phyloP scores from a whole-genome alignment of 1,140 invertebrate genomes.

The Batillaria attramentaria region DNA sequence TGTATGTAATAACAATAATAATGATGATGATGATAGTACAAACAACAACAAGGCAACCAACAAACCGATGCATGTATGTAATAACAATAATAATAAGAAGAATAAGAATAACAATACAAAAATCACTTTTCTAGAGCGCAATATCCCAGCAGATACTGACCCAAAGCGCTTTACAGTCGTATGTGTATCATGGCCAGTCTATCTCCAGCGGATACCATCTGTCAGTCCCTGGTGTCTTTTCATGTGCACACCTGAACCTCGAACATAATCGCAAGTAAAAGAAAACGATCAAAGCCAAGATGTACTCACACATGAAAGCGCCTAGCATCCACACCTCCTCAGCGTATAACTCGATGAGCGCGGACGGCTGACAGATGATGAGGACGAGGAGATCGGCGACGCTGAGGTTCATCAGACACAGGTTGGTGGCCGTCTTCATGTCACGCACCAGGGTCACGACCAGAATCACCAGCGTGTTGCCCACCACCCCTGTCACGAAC shows the following conservation, averaged over 20 bases:
- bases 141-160: too few relatives aligned
- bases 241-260: background rate
- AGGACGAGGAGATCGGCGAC: slow-evolving; percentile 58
- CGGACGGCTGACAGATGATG: slow-evolving; percentile 56
- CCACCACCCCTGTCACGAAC: slow-evolving; percentile 83
- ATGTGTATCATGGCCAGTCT: too few relatives aligned
- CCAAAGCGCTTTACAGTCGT: too few relatives aligned
- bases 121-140: too few relatives aligned
- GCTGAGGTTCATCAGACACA: slow-evolving; percentile 79
- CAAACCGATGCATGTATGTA: too few relatives aligned
- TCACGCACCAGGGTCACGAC: slow-evolving; percentile 92
- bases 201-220: background rate
- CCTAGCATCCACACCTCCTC: slow-evolving; percentile 60
- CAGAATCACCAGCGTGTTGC: slow-evolving; percentile 91
- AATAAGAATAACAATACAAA: too few relatives aligned
- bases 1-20: too few relatives aligned
- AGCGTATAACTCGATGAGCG: slow-evolving; percentile 54
- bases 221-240: background rate
- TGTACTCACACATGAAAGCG: slow-evolving; percentile 56
- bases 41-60: too few relatives aligned
- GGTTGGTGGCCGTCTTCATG: slow-evolving; percentile 94
- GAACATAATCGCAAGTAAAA: background rate
- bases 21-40: too few relatives aligned
- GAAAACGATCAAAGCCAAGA: background rate
- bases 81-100: too few relatives aligned